These are phyloP conservation scores for Apteryx mantelli DNA, from an alignment of 2,113 vertebrate genomes.

Conservation along the genomic window DNA sequence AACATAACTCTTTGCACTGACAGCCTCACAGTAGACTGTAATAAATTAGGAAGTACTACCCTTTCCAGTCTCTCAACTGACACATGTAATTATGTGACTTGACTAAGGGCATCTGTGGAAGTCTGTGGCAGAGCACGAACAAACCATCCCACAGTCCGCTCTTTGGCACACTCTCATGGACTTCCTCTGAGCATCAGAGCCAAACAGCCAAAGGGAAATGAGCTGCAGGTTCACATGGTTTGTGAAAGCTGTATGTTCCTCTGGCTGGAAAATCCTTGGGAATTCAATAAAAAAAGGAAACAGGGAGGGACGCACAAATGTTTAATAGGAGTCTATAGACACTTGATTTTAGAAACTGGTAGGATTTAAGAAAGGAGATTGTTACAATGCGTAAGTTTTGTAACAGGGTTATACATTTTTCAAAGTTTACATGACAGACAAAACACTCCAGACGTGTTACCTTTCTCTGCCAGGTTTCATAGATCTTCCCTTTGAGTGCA, in stretches of 20 bases:
- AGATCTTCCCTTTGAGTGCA: rapidly evolving
- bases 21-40: not conserved
- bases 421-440: not conserved
- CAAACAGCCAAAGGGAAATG: not conserved
- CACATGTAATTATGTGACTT: not conserved
- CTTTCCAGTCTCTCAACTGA: not conserved
- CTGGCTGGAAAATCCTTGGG: not conserved
- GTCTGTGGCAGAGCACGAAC: not conserved
- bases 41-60: not conserved
- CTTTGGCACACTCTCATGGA: not conserved
- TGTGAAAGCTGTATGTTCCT: not conserved
- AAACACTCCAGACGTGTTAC: not conserved
- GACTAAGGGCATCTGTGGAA: not conserved
- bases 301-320: rapidly evolving
- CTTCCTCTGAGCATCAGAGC: not conserved
- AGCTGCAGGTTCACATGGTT: not conserved
- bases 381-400: not conserved
- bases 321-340: not conserved
- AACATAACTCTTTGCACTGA: not conserved
- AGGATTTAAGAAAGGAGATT: not conserved
- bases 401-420: not conserved
- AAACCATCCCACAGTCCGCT: not conserved
- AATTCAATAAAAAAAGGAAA: not conserved
- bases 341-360: not conserved
- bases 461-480: slow-evolving; percentile 7